Conservation (phyloP, 2,888 invertebrate genomes). For the Asteroscopus sphinx region DNA sequence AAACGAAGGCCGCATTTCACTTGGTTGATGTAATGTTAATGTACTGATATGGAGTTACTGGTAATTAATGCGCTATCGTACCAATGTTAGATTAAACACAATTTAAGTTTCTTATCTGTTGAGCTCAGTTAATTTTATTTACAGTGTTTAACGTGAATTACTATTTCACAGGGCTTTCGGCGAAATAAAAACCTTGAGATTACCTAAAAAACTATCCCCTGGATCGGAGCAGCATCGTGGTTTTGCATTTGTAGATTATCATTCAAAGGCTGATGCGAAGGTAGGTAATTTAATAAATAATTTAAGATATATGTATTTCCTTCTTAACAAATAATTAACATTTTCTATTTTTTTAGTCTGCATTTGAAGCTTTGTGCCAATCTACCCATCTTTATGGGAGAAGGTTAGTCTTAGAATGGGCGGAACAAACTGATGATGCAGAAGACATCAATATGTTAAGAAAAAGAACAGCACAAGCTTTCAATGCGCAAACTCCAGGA, state of each 20-base stretch:
- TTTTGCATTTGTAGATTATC: conserved; percentile 98
- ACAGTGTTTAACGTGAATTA: conserved; percentile 17
- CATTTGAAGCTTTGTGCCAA: conserved; percentile 97
- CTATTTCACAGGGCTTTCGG: conserved; percentile 94
- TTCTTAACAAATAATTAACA: background rate
- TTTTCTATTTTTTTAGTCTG: conserved; percentile 90
- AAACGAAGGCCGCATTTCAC: conserved; percentile 14
- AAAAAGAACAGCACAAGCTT: conserved; percentile 94
- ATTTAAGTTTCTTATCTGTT: conserved; percentile 39
- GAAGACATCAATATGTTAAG: conserved; percentile 95
- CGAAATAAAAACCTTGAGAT: conserved; percentile 95
- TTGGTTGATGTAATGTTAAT: conserved; percentile 34
- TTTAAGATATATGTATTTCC: too few species aligned
- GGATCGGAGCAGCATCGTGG: conserved; percentile 96
- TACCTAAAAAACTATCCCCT: conserved; percentile 96
- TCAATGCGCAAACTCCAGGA: conserved; percentile 78
- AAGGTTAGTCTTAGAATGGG: conserved; percentile 98
- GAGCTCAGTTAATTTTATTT: conserved; percentile 8
- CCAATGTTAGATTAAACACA: conserved; percentile 45
- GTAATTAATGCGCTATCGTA: conserved; percentile 51
- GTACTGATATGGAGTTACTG: conserved; percentile 46
- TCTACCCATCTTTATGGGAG: conserved; percentile 99
- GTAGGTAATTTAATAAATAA: conserved; percentile 80
- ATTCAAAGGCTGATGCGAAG: conserved; percentile 97
- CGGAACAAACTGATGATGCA: conserved; percentile 91